Base-by-base conservation (phyloP, 2,888 invertebrate species). In the Drosophila lacicola region DNA sequence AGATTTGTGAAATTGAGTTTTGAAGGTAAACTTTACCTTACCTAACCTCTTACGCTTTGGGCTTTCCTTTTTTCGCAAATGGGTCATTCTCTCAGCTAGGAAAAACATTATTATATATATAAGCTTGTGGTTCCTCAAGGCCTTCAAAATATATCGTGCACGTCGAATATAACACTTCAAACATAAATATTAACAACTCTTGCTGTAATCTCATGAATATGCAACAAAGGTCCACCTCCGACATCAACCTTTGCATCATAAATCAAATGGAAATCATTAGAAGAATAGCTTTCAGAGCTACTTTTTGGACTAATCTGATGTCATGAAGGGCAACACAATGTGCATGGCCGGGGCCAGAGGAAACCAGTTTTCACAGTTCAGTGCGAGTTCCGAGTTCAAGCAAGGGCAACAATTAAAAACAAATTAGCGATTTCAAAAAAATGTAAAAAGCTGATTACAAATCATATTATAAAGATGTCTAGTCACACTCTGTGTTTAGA, bases 331-430 rank as follows among this genome's bases (percentile, higher is more conserved):
- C 72, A 76, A 6, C n/a, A 10, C 9, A n/a, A 17, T n/a, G 17
- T 19, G 36, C 19, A 25, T 39, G 19, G 25, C 14, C 71, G 71
- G 66, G 71, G 73, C 61, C 57, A 57, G 61, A 11, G 45, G 56
- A 75, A 75, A 75, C 77, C 77, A 77, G 74, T 75, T 75, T 61
- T 5, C 33, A 57, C 65, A 64, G 45, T 29, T 58, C 55, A 37
- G n/a, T 51, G 46, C 25, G 17, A 67, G 71, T 63, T 76, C 72
- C 67, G 56, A 76, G 74, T 76, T 77, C 68, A 75, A 63, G 63
- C 77, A 63, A 76, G 72, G 77, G 72, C 77, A 62, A 33, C 77
- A 75, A 75, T 75, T 75, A 76, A 77, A 75, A 68, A 54, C 68
- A 68, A 75, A 76, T 75, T 76, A 77, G 68, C 72, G 62, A 58